Base-by-base conservation (phyloP, 30 jellyfish, hydroid and myxozoan genomes). In the Hydra vulgaris region DNA sequence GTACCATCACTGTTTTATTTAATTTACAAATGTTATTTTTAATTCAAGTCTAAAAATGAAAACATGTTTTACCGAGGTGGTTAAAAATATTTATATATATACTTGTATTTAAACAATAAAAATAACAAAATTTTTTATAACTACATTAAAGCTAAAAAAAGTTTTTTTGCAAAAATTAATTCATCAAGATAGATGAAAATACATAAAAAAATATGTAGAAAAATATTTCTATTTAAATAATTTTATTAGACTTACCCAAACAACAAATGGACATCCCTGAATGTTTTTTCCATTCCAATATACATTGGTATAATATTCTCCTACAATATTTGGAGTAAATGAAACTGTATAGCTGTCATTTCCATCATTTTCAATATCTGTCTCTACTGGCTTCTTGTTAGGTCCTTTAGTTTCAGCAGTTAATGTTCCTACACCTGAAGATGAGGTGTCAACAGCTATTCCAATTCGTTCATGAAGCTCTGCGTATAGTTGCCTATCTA, bases 321-420 rank as follows among this genome's bases (percentile, higher is more conserved):
- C 98, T 74, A 92, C 79, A 16, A 86, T 95, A 15, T 81, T 81
- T 0, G 98, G 98, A 21, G 86, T 87, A 82, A 87, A 87, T 8
- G 90, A 26, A 15, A 91, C 90, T 17, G 90, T 83, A 27, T 40
- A 83, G 24, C 80, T 24, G 21, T 83, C 81, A 25, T 83, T 81
- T 22, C 61, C 85, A 21, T 83, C 90, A 22, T 27, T 52, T 23
- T 70, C 85, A 23, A 83, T 81, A 18, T 87, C 87, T 1, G 98
- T 83, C 18, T 88, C 84, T 24, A 84, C 86, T 17, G 24, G 79
- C 17, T 83, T 70, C 54, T 78, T 75, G 26, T 77, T 87, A 21
- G 98, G 98, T 26, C 98, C 98, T 0, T 53, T 27, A 8, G 98
- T 92, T 69, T 61, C 67, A n/a, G 98, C 96, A 12, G 92, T 54